phyloP scores from a whole-genome alignment of 2,888 invertebrate genomes.

The Apamea anceps region DNA sequence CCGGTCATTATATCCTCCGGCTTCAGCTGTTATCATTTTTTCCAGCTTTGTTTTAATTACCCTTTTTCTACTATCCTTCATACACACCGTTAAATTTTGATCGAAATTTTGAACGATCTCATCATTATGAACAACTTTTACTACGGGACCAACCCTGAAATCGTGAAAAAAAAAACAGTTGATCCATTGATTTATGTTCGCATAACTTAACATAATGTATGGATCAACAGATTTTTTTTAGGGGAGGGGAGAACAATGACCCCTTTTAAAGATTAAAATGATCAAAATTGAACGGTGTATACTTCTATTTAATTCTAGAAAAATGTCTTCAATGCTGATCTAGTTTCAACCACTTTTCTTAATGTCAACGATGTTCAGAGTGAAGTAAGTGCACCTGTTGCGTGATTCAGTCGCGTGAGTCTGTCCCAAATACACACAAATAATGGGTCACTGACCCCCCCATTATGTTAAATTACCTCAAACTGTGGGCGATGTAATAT shows the following conservation, averaged over 20 bases:
- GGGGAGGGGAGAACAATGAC: too few species aligned
- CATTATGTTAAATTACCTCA: slow-evolving; percentile 64
- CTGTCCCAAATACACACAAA: slow-evolving; percentile 60
- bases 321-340: not conserved
- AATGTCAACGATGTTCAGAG: slow-evolving; percentile 5
- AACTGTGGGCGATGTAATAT: slow-evolving; percentile 52
- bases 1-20: too few species aligned
- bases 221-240: too few species aligned
- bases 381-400: slow-evolving; percentile 67
- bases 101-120: too few species aligned
- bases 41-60: not conserved
- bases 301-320: not conserved
- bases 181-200: too few species aligned
- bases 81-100: too few species aligned
- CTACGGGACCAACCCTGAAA: too few species aligned
- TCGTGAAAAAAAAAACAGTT: too few species aligned
- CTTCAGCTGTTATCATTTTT: not conserved
- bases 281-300: not conserved
- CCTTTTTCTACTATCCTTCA: not conserved
- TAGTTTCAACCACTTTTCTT: slow-evolving; percentile 5
- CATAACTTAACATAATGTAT: too few species aligned
- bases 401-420: slow-evolving; percentile 65
- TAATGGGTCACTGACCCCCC: slow-evolving; percentile 61
- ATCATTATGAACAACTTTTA: too few species aligned
- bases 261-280: too few species aligned